Evolutionary conservation across 2,888 invertebrate genomes (phyloP), one percentile per base, ranked within the genome.

Genomic region (Lordiphosa fenestrarum): DNA sequence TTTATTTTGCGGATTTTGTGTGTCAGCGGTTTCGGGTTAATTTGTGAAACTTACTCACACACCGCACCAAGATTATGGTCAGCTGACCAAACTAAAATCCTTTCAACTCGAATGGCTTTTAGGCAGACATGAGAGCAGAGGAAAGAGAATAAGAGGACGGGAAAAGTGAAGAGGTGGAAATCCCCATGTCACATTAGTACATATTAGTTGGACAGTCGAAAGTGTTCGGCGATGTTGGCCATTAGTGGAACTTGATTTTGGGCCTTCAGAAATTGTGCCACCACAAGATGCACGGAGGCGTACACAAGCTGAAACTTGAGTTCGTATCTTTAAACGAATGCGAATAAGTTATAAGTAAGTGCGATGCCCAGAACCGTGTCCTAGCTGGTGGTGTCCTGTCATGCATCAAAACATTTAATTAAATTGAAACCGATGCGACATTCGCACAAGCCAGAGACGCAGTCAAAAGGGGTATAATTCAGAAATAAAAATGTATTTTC

Each of bases 321-420:
- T 47, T 48, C 57, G 47, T 51, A 78, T 71, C 85, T 64, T 78
- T 76, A 78, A 76, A 62, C 84, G 83, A 74, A 83, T 74, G 72
- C 72, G 73, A 72, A 60, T 69, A 56, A 82, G 76, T 80, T 64
- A 80, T 72, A 63, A 62, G 36, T 39, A 41, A 49, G 37, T 48
- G 52, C 59, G 60, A 44, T 51, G 48, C 62, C 52, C 69, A 48
- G 33, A 47, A 30, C 38, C 39, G 38, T 39, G 38, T 47, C 62
- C 46, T 48, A 23, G 35, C 33, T 44, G 40, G 47, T 46, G 42
- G 56, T 57, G 60, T 50, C 64, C 78, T 77, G 78, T 84, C 84
- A 85, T 77, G 80, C 86, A 77, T 80, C 74, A 84, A 81, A 84
- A 81, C 78, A 84, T 80, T 80, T 85, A 84, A 80, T 80, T 80